phyloP scores from a whole-genome alignment of 37 sponge, comb jelly and placozoan genomes.

The Sycon ciliatum region DNA sequence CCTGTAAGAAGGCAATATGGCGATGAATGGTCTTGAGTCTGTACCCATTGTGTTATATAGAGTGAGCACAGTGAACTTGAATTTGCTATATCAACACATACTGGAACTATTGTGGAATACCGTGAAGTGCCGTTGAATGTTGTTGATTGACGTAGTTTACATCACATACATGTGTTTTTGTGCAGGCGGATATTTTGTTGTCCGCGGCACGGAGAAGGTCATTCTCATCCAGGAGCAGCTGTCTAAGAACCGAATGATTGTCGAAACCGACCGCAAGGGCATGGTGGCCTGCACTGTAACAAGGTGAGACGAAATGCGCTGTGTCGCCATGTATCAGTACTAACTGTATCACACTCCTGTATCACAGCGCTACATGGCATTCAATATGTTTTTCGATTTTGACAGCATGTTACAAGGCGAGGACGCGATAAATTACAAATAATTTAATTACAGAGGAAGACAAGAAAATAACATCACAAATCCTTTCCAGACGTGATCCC shows the following conservation, averaged over 20 bases:
- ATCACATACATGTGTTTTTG: neutral
- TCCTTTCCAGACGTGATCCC: too few species aligned
- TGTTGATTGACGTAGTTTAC: neutral
- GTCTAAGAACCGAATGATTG: conserved; percentile 93
- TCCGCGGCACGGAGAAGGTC: conserved; percentile 82
- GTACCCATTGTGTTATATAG: neutral
- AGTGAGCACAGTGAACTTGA: neutral
- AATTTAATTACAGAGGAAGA: too few species aligned
- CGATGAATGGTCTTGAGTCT: neutral
- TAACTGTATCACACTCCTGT: too few species aligned
- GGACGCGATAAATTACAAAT: too few species aligned
- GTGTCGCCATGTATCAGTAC: too few species aligned
- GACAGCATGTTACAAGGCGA: too few species aligned
- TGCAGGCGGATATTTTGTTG: conserved; percentile 82
- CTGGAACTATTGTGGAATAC: neutral
- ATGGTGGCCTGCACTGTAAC: conserved; percentile 75
- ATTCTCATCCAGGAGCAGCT: conserved; percentile 96
- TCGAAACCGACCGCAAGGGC: conserved; percentile 77
- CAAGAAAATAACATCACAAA: too few species aligned
- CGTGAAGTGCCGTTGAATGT: neutral
- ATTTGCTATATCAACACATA: too few species aligned
- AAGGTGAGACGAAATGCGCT: too few species aligned
- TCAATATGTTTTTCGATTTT: too few species aligned
- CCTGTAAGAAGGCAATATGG: neutral
- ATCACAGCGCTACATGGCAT: too few species aligned